A percentile compares a stretch with the other conserved stretches of the same genome.
phyloP scores from a whole-genome alignment of 1,140 invertebrate species.

The Lethocerus indicus region DNA sequence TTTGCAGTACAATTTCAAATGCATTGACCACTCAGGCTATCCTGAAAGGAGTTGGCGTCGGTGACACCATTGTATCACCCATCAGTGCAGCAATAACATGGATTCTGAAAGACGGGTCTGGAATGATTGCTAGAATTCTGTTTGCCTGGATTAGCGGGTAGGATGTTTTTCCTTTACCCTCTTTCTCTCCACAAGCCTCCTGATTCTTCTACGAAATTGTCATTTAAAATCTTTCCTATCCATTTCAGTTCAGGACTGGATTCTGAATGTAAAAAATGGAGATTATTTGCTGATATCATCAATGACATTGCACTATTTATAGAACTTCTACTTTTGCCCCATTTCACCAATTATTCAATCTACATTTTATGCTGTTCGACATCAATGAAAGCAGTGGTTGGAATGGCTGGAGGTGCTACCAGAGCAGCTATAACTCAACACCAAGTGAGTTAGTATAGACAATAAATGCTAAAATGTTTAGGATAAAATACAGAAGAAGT shows the following conservation, averaged over 20 bases:
- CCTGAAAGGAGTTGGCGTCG: constrained; percentile 81
- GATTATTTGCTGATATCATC: constrained; percentile 83
- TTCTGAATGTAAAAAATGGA: constrained; percentile 81
- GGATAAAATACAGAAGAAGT: no score
- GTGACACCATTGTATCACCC: constrained; percentile 65
- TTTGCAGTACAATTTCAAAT: constrained; percentile 79
- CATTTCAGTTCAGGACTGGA: constrained; percentile 51
- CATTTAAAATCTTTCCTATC: no score
- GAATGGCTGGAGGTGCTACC: constrained; percentile 80
- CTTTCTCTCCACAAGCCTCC: no score
- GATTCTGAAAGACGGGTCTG: constrained; percentile 79
- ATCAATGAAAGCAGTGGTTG: constrained; percentile 55
- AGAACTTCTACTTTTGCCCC: constrained; percentile 51
- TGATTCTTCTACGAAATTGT: no score
- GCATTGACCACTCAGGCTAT: constrained; percentile 75
- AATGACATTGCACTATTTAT: constrained; percentile 80
- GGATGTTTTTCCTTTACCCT: no score
- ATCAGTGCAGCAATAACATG: constrained; percentile 86
- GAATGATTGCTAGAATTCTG: constrained; percentile 69
- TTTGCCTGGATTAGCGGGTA: constrained; percentile 91
- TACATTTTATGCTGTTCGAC: constrained; percentile 49
- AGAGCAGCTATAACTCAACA: constrained; percentile 84
- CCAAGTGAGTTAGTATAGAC: constrained; percentile 32
- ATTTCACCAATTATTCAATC: constrained; percentile 35
- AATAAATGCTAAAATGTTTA: no score